Percentiles rank a stretch among this genome's conserved stretches.
Evolutionary conservation across 2,797 vertebrate species (phyloP).

Genomic region (Lindbergichthys nudifrons): DNA sequence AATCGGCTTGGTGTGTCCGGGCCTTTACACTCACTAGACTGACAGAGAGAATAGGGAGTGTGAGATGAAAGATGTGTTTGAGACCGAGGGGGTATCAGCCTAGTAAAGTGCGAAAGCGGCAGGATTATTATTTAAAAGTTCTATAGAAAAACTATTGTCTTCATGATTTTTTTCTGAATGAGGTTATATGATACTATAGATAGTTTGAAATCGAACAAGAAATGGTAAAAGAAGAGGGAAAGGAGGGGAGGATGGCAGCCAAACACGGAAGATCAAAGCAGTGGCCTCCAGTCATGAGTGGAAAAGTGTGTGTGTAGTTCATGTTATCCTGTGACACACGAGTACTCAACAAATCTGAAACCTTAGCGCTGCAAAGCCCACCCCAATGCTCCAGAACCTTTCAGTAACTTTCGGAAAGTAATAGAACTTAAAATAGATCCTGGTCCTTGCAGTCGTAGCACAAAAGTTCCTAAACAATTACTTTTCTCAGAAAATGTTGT

Average conservation of each 20-base stretch:
- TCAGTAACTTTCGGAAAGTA: background rate
- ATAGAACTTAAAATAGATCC: background rate
- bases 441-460: background rate
- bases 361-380: background rate
- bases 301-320: conserved; percentile 6
- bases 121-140: background rate
- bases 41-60: conserved; percentile 22
- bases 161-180: conserved; percentile 4
- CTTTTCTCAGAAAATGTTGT: background rate
- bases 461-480: background rate
- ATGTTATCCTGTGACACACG: too few relatives aligned
- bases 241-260: background rate
- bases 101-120: background rate
- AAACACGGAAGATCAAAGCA: conserved; percentile 51
- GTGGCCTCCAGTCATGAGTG: conserved; percentile 12
- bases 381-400: background rate
- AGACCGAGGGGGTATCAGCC: background rate
- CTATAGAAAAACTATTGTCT: too few relatives aligned
- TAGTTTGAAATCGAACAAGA: conserved; percentile 9
- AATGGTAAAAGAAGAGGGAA: background rate
- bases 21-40: too few relatives aligned
- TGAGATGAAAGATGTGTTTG: conserved; percentile 48
- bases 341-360: background rate
- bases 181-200: background rate
- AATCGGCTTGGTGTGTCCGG: too few relatives aligned